phyloP scores from a whole-genome alignment of 23 tunicate genomes.

The Styela clava region DNA sequence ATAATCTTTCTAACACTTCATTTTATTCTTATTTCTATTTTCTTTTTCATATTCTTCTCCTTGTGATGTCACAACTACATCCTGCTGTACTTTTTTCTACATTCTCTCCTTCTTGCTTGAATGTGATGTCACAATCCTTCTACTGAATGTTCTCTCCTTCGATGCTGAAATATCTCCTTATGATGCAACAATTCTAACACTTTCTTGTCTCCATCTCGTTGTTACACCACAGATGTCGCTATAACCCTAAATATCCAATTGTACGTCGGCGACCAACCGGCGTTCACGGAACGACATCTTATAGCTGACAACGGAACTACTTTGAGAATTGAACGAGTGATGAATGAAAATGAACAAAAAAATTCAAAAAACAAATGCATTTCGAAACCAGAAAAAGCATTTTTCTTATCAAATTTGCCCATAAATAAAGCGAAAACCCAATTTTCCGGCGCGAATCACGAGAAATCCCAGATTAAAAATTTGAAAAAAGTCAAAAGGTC shows the following conservation, averaged over 20 bases:
- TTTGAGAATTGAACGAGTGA: background rate
- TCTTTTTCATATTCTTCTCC: background rate
- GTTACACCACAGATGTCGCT: background rate
- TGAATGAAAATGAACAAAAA: background rate
- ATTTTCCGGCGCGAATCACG: too few relatives aligned
- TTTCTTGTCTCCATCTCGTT: background rate
- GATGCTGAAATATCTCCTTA: too few relatives aligned
- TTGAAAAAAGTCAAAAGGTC: too few relatives aligned
- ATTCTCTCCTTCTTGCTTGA: background rate
- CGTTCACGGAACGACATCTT: constrained; percentile 2
- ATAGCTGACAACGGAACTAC: background rate
- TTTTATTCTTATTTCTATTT: background rate
- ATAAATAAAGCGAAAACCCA: background rate
- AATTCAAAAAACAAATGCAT: background rate
- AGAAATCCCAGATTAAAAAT: too few relatives aligned
- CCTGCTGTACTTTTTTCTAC: background rate
- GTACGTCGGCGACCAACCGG: background rate
- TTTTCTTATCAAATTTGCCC: background rate
- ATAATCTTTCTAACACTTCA: background rate
- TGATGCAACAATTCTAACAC: too few relatives aligned
- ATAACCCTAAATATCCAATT: background rate
- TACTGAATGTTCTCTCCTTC: background rate
- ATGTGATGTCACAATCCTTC: background rate
- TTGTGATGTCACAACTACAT: background rate
- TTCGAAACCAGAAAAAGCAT: background rate